Conservation (phyloP, 1,140 invertebrate species). For the Drosophila nigromelanica region DNA sequence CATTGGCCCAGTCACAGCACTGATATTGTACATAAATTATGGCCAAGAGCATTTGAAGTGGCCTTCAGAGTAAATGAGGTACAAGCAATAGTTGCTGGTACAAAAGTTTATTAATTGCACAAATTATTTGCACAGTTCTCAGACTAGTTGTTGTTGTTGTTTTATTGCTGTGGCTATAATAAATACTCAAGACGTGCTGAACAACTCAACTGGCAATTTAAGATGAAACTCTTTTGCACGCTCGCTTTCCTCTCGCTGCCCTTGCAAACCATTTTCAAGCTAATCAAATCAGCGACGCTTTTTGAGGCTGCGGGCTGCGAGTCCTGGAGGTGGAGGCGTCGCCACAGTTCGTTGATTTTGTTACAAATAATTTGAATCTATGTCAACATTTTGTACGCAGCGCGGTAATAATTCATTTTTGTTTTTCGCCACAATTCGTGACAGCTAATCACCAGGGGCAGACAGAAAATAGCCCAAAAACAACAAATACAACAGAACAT, state of each 20-base stretch:
- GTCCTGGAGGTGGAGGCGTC: neutral
- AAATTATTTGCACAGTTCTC: conserved; percentile 36
- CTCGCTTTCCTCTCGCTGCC: neutral
- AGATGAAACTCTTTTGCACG: conserved; percentile 34
- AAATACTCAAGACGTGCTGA: conserved; percentile 32
- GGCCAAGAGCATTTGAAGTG: conserved; percentile 27
- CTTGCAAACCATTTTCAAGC: conserved; percentile 47
- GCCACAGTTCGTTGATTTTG: conserved; percentile 73
- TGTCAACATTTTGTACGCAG: conserved; percentile 71
- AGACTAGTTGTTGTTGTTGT: neutral
- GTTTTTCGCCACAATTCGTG: conserved; percentile 67
- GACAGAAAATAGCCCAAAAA: conserved; percentile 28
- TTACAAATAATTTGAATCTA: conserved; percentile 81
- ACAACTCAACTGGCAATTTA: conserved; percentile 26
- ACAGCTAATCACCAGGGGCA: conserved; percentile 72
- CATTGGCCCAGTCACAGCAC: conserved; percentile 35
- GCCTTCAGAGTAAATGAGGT: conserved; percentile 66
- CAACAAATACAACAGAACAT: conserved; percentile 17
- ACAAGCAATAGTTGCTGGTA: conserved; percentile 52
- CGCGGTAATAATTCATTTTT: conserved; percentile 79
- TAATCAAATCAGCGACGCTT: conserved; percentile 69
- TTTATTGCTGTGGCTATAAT: conserved; percentile 6
- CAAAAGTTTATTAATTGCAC: conserved; percentile 55
- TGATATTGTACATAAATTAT: conserved; percentile 30
- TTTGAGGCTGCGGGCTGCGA: conserved; percentile 14